A percentile compares a stretch with the other conserved stretches of the same genome.
Conservation (phyloP, 2,113 vertebrate species). For the Solenodon paradoxus region DNA sequence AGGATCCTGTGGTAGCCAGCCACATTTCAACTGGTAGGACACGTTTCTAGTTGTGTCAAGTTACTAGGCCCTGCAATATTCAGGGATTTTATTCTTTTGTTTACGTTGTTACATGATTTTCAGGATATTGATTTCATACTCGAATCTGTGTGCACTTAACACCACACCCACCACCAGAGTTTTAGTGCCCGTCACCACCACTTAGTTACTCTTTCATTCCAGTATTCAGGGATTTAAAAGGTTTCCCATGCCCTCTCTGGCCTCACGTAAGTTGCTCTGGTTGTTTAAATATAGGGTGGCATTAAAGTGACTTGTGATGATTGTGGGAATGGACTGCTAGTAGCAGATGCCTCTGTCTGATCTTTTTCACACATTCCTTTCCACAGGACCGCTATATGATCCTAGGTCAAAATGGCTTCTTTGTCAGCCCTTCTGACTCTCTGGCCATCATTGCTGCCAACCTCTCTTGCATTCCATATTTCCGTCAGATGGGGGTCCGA, state of each 20-base stretch:
- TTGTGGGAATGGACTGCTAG: conserved; percentile 13
- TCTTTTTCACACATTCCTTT: conserved; percentile 57
- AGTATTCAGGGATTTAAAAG: background rate
- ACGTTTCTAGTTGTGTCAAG: background rate
- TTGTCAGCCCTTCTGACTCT: conserved; percentile 96
- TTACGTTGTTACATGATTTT: no score
- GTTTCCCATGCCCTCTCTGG: conserved; percentile 33
- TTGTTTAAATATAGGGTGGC: background rate
- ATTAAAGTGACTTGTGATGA: background rate
- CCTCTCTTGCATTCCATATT: conserved; percentile 94
- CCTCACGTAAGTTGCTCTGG: background rate
- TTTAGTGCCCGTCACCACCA: no score
- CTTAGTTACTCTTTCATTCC: no score
- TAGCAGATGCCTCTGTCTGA: background rate
- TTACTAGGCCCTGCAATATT: background rate
- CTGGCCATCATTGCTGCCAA: conserved; percentile 97
- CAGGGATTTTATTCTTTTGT: no score
- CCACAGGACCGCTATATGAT: conserved; percentile 97
- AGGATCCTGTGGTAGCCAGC: background rate
- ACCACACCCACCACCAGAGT: no score
- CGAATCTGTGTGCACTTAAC: no score
- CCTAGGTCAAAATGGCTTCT: conserved; percentile 96
- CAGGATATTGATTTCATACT: no score
- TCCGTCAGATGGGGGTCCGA: conserved; percentile 91
- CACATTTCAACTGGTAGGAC: background rate